Evolutionary conservation across 2,113 vertebrate species (phyloP).

Genomic region (Dascyllus trimaculatus): DNA sequence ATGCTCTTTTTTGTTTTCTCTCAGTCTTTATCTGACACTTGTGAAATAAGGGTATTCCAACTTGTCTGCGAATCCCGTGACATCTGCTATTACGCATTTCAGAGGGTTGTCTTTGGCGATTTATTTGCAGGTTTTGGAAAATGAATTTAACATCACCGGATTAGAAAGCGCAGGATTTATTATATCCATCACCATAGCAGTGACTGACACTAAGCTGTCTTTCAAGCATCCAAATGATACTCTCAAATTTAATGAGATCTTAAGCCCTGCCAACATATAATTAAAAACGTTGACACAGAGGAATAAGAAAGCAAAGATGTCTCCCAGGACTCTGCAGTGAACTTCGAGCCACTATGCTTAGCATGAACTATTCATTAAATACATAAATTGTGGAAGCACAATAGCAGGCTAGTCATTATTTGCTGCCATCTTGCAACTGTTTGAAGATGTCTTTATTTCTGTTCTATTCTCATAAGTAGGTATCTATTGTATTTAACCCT

Average conservation of each 20-base stretch:
- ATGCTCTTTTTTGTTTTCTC: slow-evolving; percentile 46
- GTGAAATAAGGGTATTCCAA: slow-evolving; percentile 71
- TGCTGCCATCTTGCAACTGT: slow-evolving; percentile 23
- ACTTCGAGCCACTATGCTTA: slow-evolving; percentile 55
- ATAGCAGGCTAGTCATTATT: slow-evolving; percentile 18
- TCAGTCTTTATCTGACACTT: slow-evolving; percentile 75
- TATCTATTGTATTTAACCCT: slow-evolving; percentile 29
- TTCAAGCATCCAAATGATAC: slow-evolving; percentile 85
- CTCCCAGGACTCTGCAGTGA: slow-evolving; percentile 55
- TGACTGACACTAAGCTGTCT: slow-evolving; percentile 86
- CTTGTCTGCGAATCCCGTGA: slow-evolving; percentile 71
- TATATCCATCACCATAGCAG: slow-evolving; percentile 80
- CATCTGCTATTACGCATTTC: slow-evolving; percentile 80
- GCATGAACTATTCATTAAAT: slow-evolving; percentile 52
- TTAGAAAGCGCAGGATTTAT: slow-evolving; percentile 84
- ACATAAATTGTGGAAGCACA: slow-evolving; percentile 45
- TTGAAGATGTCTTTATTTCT: slow-evolving; percentile 52
- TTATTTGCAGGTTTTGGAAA: slow-evolving; percentile 84
- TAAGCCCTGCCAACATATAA: slow-evolving; percentile 87
- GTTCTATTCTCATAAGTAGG: slow-evolving; percentile 27
- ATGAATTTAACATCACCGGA: slow-evolving; percentile 86
- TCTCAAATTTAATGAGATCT: slow-evolving; percentile 85
- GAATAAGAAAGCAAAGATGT: slow-evolving; percentile 79
- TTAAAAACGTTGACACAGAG: slow-evolving; percentile 83
- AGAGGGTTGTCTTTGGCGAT: slow-evolving; percentile 79